Base-by-base conservation (phyloP, 1,140 invertebrate genomes). In the Brachionus calyciflorus region DNA sequence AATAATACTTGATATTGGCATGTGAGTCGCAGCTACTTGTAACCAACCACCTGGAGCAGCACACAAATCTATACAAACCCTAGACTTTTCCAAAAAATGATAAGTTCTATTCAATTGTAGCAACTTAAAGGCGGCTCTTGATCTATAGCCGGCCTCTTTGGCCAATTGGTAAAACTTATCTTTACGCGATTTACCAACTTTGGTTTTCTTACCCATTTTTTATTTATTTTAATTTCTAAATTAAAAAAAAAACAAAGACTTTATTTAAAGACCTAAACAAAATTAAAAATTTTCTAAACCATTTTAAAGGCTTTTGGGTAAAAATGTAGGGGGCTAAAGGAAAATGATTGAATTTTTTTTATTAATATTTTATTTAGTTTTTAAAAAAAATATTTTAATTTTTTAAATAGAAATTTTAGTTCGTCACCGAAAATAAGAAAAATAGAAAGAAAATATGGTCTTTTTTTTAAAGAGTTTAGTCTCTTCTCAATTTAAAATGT, bases 21-120 rank as follows among this genome's bases (percentile, higher is more conserved):
- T 98, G 84, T 96, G 94, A 83, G 98, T 91, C 81, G 92, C 90
- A 48, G 95, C 96, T n/a, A 99, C 96, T 87, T 99, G 97, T 89
- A 99, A 93, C 97, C 97, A 99, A 81, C 97, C 96, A 83, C 97
- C 97, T 6, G 97, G 97, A 6, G 97, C 97, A 19, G 97, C 97
- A 87, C 97, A 99, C 44, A 99, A 87, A 89, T 99, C 97, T 78
- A 99, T 89, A 79, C 94, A 92, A 87, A 98, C 93, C 88, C 92
- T 88, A 9, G 94, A 93, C 81, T 91, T 92, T 88, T 98, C 93
- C 0, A 99, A 85, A 86, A 99, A 99, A 77, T 95, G 92, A 87
- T 94, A 99, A 83, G 96, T 96, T 80, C 95, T 87, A 84, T 99
- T 99, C 33, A 99, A 83, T 83, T 99, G 97, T 77, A 99, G 93